A percentile compares a stretch with the other conserved stretches of the same genome.
These are phyloP conservation scores for Arvicanthis niloticus DNA, from an alignment of 2,113 vertebrate species.

Conservation along the genomic window DNA sequence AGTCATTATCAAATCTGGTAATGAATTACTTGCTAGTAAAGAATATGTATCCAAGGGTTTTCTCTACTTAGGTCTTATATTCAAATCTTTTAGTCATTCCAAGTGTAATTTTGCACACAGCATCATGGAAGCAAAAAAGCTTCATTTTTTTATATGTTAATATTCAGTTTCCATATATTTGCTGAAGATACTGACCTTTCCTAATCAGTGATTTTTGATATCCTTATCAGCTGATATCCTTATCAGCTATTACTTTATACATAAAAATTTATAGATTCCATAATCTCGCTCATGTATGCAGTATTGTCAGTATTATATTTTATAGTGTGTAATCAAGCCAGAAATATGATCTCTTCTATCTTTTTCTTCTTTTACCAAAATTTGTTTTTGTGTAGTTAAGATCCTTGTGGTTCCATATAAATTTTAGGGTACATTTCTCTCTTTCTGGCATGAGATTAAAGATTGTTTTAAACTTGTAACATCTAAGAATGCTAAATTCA, in stretches of 20 bases:
- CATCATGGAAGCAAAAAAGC: neutral
- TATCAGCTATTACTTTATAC: neutral
- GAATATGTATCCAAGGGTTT: neutral
- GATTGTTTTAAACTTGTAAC: neutral
- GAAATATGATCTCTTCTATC: neutral
- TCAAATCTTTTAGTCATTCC: neutral
- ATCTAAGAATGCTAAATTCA: neutral
- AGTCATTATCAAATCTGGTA: neutral
- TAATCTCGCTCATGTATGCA: neutral
- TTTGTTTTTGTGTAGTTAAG: neutral
- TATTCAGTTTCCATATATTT: neutral
- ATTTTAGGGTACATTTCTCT: neutral
- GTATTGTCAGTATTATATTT: neutral
- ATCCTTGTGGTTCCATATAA: neutral
- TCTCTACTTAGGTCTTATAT: neutral
- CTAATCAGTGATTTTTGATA: neutral
- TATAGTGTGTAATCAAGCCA: neutral
- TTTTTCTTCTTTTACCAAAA: neutral
- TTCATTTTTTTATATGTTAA: neutral
- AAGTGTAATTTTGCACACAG: neutral
- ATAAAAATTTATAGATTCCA: neutral
- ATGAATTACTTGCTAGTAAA: neutral
- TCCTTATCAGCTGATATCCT: neutral
- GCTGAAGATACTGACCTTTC: neutral
- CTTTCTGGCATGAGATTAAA: neutral